phyloP scores from a whole-genome alignment of 2,888 invertebrate genomes.

The Protodeltote pygarga region DNA sequence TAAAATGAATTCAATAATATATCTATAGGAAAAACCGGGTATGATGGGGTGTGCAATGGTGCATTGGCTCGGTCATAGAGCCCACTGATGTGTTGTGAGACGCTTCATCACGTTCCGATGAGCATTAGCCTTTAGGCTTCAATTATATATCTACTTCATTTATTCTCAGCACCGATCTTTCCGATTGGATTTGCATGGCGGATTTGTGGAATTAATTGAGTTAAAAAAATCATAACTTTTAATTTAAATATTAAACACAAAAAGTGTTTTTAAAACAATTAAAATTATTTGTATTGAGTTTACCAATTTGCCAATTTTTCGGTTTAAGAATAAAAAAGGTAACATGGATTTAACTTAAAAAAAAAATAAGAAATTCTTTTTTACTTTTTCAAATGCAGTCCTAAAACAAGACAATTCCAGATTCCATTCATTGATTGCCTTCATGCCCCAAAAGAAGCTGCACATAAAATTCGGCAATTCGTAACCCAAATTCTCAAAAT shows the following conservation, averaged over 20 bases:
- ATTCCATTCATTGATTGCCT: too few species aligned
- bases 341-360: too few species aligned
- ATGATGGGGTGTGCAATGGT: slow-evolving; percentile 70
- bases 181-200: slow-evolving; percentile 16
- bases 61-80: slow-evolving; percentile 60
- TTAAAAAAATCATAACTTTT: too few species aligned
- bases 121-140: slow-evolving; percentile 66
- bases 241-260: too few species aligned
- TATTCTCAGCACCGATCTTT: slow-evolving; percentile 33
- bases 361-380: too few species aligned
- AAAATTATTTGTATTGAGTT: too few species aligned
- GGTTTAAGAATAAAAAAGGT: too few species aligned
- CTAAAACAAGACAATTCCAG: too few species aligned
- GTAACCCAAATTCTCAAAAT: slow-evolving; percentile 40
- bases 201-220: neutral
- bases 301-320: too few species aligned
- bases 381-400: too few species aligned
- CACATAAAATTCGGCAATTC: slow-evolving; percentile 14
- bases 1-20: slow-evolving; percentile 27
- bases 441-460: slow-evolving; percentile 12
- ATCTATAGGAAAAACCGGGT: slow-evolving; percentile 8
- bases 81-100: slow-evolving; percentile 65
- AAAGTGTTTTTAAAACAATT: too few species aligned
- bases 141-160: slow-evolving; percentile 49
- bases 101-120: slow-evolving; percentile 66